A percentile compares a stretch with the other conserved stretches of the same genome.
phyloP scores from a whole-genome alignment of 2,113 vertebrate genomes.

The Paramormyrops kingsleyae region DNA sequence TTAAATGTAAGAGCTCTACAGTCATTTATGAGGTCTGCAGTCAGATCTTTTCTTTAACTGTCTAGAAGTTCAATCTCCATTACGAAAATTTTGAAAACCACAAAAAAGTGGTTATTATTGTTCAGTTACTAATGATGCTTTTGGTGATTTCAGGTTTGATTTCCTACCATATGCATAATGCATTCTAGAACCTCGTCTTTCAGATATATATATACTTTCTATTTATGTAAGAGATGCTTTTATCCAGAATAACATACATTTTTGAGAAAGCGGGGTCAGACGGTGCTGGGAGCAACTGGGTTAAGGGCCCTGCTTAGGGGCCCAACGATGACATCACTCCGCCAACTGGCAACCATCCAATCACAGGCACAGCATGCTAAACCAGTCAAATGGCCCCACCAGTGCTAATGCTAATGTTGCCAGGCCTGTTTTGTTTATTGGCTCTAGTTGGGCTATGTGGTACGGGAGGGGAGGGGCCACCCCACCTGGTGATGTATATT shows the following conservation, averaged over 20 bases:
- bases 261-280: too few relatives aligned
- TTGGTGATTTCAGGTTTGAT: background rate
- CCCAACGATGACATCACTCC: too few relatives aligned
- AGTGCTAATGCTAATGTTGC: background rate
- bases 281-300: too few relatives aligned
- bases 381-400: background rate
- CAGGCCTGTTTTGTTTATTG: background rate
- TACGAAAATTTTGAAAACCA: background rate
- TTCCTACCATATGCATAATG: background rate
- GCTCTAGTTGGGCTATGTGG: background rate
- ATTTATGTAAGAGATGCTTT: too few relatives aligned
- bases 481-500: background rate
- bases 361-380: background rate
- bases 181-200: background rate
- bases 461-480: background rate
- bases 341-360: background rate
- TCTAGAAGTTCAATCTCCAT: background rate
- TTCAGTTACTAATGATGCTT: background rate
- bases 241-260: too few relatives aligned
- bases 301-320: too few relatives aligned
- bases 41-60: background rate
- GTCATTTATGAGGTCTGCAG: background rate
- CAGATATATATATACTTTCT: too few relatives aligned
- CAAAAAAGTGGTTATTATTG: background rate
- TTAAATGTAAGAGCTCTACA: background rate